phyloP scores from a whole-genome alignment of 2,797 vertebrate species.

The Poecilia gillii region DNA sequence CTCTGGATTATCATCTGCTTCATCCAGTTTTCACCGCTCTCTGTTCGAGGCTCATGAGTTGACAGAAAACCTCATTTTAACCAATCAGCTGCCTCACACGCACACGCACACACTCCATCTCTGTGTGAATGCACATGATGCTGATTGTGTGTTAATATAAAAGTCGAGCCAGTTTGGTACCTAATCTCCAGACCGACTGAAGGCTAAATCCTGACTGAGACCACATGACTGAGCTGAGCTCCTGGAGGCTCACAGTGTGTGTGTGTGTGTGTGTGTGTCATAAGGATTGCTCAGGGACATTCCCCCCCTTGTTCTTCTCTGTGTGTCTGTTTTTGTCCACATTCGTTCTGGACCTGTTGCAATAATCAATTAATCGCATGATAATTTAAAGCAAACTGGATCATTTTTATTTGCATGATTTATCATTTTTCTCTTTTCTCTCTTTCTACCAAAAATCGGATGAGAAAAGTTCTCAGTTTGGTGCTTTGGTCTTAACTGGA shows the following conservation, averaged over 20 bases:
- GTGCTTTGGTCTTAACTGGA: too few relatives aligned
- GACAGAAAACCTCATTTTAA: background rate
- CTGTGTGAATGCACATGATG: background rate
- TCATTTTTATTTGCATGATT: too few relatives aligned
- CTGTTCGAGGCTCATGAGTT: background rate
- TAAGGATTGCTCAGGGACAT: slow-evolving; percentile 8
- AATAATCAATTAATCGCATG: too few relatives aligned
- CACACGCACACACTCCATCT: background rate
- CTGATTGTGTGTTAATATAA: background rate
- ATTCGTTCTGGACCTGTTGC: background rate
- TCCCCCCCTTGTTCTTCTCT: background rate
- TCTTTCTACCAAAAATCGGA: too few relatives aligned
- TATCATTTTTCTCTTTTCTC: too few relatives aligned
- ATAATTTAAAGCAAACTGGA: too few relatives aligned
- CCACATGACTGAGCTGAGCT: slow-evolving; percentile 47
- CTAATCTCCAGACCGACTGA: slow-evolving; percentile 59
- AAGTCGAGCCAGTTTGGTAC: slow-evolving; percentile 11
- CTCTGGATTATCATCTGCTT: slow-evolving; percentile 30
- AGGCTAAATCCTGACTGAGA: slow-evolving; percentile 48
- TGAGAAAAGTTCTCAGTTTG: too few relatives aligned
- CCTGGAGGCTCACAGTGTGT: slow-evolving; percentile 10
- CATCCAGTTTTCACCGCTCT: slow-evolving; percentile 4
- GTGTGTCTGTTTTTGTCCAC: slow-evolving; percentile 15
- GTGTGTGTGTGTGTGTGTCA: background rate
- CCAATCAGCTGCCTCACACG: background rate